Base-by-base conservation (phyloP, 2,113 vertebrate genomes). In the Semicossyphus pulcher region DNA sequence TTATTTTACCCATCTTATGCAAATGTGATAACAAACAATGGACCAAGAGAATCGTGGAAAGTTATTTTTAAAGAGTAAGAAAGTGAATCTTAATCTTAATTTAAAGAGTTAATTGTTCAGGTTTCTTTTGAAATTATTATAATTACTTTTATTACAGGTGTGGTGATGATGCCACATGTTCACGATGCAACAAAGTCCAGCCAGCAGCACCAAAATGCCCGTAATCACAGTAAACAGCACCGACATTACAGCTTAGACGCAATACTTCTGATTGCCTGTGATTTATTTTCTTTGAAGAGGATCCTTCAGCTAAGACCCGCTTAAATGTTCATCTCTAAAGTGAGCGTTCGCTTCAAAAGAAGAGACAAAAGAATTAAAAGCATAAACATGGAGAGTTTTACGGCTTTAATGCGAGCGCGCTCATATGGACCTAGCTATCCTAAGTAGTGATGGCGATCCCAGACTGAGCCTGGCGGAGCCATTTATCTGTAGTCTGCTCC, bases 401-500 rank as follows among this genome's bases (percentile, higher is more conserved):
- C 47, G 20, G 9, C 67, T 73, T 64, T 16, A 62, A 45, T 70
- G 64, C 11, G 41, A 45, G 52, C 28, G 3, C 34, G 5, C 65
- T 81, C 70, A 61, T 77, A 72, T 72, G 76, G 76, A 63, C 47
- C 51, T 1, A 11, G 58, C 62, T 65, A 78, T 71, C 68, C 67
- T 72, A 54, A 80, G 65, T 79, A 76, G 68, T 84, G 58, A 90
- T 88, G 85, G 74, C 18, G 63, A 90, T 89, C 82, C 80, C 84
- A 88, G 91, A 82, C 86, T 71, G 31, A 76, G 78, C 71, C 84
- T 84, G 76, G 76, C 87, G 85, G 85, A 91, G 90, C 83, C 90
- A 87, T 89, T 90, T 87, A 88, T 89, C 86, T 88, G 65, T 58
- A 80, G 82, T 84, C 81, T 87, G 85, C 52, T 90, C 80, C 71